Conservation (phyloP, 2,888 invertebrate species). For the Caenorhabditis angaria region DNA sequence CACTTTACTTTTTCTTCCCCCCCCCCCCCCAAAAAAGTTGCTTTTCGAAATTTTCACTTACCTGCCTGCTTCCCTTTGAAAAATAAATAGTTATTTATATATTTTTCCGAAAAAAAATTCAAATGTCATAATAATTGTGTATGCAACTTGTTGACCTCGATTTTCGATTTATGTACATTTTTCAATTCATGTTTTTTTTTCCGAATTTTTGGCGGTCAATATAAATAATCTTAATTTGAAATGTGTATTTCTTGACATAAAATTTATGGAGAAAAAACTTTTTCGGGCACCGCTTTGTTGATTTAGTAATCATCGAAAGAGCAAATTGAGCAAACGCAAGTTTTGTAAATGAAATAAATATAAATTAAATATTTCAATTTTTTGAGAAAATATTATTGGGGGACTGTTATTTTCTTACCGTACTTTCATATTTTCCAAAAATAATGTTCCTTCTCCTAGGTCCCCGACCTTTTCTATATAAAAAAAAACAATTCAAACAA, state of each 20-base stretch:
- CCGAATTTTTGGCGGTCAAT: too few species aligned
- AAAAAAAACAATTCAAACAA: too few species aligned
- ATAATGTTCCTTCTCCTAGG: too few species aligned
- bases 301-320: slow-evolving; percentile 33
- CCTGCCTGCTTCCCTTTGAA: not conserved
- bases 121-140: slow-evolving; percentile 9
- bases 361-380: slow-evolving; percentile 2
- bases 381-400: slow-evolving; percentile 7
- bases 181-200: not conserved
- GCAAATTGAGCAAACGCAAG: slow-evolving; percentile 14
- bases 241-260: not conserved
- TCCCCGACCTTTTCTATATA: too few species aligned
- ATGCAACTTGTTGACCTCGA: slow-evolving; percentile 10
- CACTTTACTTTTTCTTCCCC: slow-evolving; percentile 7
- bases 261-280: not conserved
- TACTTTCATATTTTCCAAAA: too few species aligned
- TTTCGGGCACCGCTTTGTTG: slow-evolving; percentile 10
- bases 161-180: not conserved
- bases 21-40: not conserved
- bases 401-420: too few species aligned
- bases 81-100: not conserved
- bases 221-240: not conserved
- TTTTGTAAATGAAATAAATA: not conserved
- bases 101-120: not conserved
- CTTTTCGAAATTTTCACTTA: not conserved